Evolutionary conservation across 2,113 vertebrate species (phyloP).

Genomic region (Thamnophis sirtalis): DNA sequence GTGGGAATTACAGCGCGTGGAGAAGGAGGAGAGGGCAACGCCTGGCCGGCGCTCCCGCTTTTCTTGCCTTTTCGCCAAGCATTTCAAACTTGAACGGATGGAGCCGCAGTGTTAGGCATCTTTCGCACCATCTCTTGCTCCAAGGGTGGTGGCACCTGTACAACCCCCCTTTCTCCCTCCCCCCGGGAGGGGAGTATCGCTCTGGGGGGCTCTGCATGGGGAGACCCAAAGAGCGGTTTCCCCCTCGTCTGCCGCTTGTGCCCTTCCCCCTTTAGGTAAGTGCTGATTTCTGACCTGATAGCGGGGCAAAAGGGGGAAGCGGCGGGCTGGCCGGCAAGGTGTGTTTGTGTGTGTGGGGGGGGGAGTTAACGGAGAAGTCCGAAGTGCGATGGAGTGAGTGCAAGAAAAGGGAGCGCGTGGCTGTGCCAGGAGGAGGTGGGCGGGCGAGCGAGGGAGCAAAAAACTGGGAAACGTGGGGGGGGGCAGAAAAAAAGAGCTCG

Average conservation of each 20-base stretch:
- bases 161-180: not conserved
- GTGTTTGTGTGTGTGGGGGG: not conserved
- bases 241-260: not conserved
- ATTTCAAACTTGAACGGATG: not conserved
- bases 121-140: not conserved
- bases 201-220: not conserved
- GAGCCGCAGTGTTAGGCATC: not conserved
- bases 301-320: not conserved
- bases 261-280: conserved; percentile 40
- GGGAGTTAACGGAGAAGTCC: not conserved
- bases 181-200: not conserved
- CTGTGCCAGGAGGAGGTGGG: not conserved
- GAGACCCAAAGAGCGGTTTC: not conserved
- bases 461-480: too few relatives aligned
- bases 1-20: not conserved
- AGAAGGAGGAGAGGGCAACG: not conserved
- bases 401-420: not conserved
- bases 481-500: too few relatives aligned
- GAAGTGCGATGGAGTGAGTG: not conserved
- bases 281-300: not conserved
- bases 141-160: not conserved
- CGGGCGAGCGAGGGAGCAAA: not conserved
- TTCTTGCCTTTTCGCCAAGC: not conserved
- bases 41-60: too few relatives aligned
- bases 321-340: not conserved